These are phyloP conservation scores for Phania funesta DNA, from an alignment of 2,888 invertebrate genomes.

Conservation along the genomic window DNA sequence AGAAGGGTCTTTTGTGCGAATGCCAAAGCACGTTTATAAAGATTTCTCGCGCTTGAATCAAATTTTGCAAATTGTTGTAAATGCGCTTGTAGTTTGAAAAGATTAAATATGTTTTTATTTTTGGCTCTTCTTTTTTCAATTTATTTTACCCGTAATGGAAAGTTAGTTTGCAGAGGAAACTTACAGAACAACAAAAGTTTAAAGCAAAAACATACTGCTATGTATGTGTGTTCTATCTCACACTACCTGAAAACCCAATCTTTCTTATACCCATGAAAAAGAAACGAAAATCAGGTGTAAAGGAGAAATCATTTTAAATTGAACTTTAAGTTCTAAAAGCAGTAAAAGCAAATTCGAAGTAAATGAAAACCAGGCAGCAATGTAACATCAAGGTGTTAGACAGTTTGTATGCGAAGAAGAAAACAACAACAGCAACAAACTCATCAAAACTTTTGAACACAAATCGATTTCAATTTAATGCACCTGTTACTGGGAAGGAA, in stretches of 20 bases:
- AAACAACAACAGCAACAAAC: constrained; percentile 29
- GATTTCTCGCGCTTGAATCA: constrained; percentile 51
- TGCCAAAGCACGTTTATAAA: constrained; percentile 52
- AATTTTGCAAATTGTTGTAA: constrained; percentile 49
- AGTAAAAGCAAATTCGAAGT: neutral
- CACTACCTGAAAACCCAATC: neutral
- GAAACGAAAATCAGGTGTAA: neutral
- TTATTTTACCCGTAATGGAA: constrained; percentile 41
- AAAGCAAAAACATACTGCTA: neutral
- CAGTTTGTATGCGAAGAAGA: constrained; percentile 1
- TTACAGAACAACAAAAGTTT: neutral
- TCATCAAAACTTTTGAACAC: constrained; percentile 46
- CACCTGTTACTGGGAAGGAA: constrained; percentile 59
- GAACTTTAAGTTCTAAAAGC: constrained; percentile 39
- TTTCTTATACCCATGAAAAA: neutral
- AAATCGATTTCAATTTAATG: constrained; percentile 60
- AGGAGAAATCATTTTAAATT: constrained; percentile 58
- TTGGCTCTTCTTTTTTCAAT: neutral
- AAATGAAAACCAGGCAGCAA: constrained; percentile 18
- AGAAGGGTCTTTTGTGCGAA: neutral
- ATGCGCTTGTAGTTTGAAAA: constrained; percentile 11
- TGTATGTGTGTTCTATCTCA: neutral
- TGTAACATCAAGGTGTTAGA: constrained; percentile 40
- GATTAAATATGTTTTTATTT: neutral
- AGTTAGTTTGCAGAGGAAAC: constrained; percentile 34